Evolutionary conservation across 2,113 vertebrate species (phyloP).

Genomic region (Hippopotamus amphibius): DNA sequence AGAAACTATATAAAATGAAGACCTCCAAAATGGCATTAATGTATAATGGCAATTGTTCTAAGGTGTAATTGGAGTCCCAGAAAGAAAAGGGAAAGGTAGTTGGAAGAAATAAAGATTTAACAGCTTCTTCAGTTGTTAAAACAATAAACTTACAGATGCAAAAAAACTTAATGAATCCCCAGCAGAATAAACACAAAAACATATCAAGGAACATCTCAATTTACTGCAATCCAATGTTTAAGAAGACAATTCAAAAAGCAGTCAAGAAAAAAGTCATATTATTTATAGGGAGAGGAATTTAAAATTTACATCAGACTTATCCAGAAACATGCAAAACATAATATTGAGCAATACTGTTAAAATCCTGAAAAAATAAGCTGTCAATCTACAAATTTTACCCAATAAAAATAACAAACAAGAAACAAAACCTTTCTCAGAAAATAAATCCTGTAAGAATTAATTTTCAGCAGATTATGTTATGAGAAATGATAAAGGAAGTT

Average conservation of each 20-base stretch:
- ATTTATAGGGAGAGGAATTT: background rate
- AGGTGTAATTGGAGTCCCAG: background rate
- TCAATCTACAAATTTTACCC: background rate
- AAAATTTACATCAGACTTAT: background rate
- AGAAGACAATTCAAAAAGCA: background rate
- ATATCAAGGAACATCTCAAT: background rate
- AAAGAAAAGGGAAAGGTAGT: background rate
- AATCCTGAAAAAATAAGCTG: background rate
- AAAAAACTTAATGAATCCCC: background rate
- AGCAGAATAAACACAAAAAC: background rate
- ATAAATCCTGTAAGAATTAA: background rate
- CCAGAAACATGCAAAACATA: background rate
- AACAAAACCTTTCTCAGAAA: background rate
- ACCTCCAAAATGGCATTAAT: background rate
- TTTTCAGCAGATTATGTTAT: background rate
- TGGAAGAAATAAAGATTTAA: background rate
- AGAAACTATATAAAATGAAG: background rate
- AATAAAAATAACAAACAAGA: background rate
- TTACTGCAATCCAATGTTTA: background rate
- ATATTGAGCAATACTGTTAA: background rate
- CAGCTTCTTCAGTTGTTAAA: background rate
- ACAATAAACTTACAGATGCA: background rate
- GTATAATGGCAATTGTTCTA: background rate
- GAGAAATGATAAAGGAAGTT: background rate
- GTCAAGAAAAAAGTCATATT: background rate